Base-by-base conservation (phyloP, 2,797 vertebrate genomes). In the Sylvia borin region DNA sequence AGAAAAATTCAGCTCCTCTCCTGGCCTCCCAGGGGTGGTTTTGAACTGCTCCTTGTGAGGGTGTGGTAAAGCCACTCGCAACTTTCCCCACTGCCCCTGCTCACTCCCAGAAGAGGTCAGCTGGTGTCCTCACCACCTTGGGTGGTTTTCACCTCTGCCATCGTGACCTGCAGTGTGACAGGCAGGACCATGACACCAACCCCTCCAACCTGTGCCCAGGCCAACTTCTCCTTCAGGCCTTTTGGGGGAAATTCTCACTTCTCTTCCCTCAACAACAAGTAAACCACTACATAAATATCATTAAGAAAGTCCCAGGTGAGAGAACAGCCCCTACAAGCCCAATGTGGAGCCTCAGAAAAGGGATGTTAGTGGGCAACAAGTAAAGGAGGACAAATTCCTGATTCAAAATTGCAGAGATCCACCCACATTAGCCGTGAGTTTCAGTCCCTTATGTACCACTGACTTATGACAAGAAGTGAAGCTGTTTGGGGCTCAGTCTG, bases 121-220 rank as follows among this genome's bases (percentile, higher is more conserved):
- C 24, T 80, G 0, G 0, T 75, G 75, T 72, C n/a, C n/a, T n/a
- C 57, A 73, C 47, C 42, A 16, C 2, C 0, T 11, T 4, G 19
- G 42, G 45, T 73, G 72, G 54, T 57, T 92, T 79, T 60, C 71
- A 73, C 26, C 60, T 61, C 8, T 1, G 13, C 29, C 53, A 12
- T 71, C 0, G 0, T 38, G 54, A 66, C 57, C 85, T n/a, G 51
- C 48, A 36, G 34, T 1, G 2, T 32, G 32, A 53, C 45, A 61
- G 40, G 15, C 26, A 7, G 4, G 27, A 51, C 78, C 24, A 14
- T 3, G 25, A 29, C 78, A 85, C 60, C 55, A 50, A 25, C 0
- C 2, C 26, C 67, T 62, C 64, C 47, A 40, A 16, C 8, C 47
- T 47, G 12, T 26, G 88, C 24, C 0, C 0, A 54, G 38, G 42